phyloP scores from a whole-genome alignment of 2,888 invertebrate species.

The Leptinotarsa peninsularis region DNA sequence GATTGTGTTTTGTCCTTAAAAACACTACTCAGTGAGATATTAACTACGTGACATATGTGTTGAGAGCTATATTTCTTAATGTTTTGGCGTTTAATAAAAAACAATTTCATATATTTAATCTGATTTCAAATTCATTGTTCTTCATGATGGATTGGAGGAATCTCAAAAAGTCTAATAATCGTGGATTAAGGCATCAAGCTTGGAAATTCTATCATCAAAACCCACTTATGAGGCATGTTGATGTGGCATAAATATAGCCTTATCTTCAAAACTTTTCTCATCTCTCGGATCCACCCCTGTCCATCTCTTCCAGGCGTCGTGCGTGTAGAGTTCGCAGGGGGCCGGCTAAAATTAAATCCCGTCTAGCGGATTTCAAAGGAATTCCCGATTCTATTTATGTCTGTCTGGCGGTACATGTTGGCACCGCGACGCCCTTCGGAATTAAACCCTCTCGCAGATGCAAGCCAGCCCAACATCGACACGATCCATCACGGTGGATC shows the following conservation, averaged over 20 bases:
- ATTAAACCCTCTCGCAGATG: constrained; percentile 10
- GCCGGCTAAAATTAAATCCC: constrained; percentile 28
- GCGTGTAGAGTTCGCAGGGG: constrained; percentile 30
- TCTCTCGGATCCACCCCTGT: constrained; percentile 10
- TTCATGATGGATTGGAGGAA: too few species aligned
- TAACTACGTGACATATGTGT: too few species aligned
- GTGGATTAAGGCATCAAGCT: not conserved
- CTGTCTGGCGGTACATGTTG: constrained; percentile 23
- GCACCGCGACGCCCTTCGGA: constrained; percentile 13
- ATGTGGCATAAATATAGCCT: too few species aligned
- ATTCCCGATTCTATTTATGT: constrained; percentile 32
- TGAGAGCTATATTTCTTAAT: too few species aligned
- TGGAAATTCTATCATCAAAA: too few species aligned
- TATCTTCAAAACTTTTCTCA: not conserved
- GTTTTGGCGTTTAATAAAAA: too few species aligned
- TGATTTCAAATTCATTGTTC: too few species aligned
- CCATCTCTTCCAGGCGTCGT: not conserved
- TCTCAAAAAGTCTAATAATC: too few species aligned
- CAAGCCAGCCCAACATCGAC: not conserved
- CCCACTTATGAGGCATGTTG: too few species aligned
- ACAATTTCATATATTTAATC: too few species aligned
- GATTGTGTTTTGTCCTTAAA: too few species aligned
- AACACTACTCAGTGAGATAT: too few species aligned
- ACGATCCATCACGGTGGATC: not conserved
- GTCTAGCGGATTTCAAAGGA: constrained; percentile 32